A percentile compares a stretch with the other conserved stretches of the same genome.
These are phyloP conservation scores for Lamellibrachia columna DNA, from an alignment of 2,888 invertebrate genomes.

Conservation along the genomic window DNA sequence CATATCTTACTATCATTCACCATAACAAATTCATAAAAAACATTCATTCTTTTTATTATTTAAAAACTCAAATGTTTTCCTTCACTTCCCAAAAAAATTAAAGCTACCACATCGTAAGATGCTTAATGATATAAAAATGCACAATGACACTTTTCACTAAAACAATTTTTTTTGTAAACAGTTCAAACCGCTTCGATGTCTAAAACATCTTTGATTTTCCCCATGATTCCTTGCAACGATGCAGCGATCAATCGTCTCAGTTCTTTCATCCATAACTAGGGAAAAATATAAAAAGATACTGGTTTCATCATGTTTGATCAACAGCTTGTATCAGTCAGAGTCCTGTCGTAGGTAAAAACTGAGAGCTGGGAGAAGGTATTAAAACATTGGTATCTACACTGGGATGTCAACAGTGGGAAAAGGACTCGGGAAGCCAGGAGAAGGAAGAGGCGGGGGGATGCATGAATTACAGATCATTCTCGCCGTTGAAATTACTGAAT, in stretches of 20 bases:
- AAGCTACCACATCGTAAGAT: neutral
- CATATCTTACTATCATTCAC: no score
- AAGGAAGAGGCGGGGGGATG: neutral
- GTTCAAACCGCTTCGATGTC: no score
- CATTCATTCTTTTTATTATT: no score
- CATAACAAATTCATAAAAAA: no score
- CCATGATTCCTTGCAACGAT: neutral
- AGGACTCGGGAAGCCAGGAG: neutral
- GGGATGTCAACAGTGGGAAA: neutral
- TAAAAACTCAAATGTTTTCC: no score
- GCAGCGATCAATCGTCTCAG: neutral
- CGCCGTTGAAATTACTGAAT: neutral
- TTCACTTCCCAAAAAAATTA: no score
- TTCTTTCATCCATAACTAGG: neutral
- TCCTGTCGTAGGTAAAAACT: neutral
- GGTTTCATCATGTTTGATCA: neutral
- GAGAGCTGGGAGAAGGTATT: neutral
- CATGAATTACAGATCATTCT: neutral
- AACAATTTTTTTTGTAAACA: neutral
- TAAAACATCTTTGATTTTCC: neutral
- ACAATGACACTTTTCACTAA: neutral
- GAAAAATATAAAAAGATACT: neutral
- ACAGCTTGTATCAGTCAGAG: neutral
- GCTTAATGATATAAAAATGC: neutral
- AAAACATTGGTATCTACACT: neutral